Conservation (phyloP, 1,140 invertebrate genomes). For the Medauroidea extradentata region DNA sequence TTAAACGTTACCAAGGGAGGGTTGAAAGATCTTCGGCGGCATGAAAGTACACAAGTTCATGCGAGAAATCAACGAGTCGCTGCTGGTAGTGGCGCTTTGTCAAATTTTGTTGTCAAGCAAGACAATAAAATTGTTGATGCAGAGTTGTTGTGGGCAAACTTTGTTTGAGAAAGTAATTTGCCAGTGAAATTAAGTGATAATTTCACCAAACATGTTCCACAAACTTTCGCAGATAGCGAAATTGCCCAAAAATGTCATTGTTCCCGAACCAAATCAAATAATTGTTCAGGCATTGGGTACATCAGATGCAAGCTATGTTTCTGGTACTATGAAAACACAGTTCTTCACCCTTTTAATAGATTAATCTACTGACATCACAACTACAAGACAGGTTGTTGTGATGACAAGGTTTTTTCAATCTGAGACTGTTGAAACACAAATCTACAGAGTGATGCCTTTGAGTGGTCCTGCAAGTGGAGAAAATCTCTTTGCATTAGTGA, state of each 20-base stretch:
- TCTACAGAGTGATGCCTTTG: neutral
- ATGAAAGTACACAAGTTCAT: neutral
- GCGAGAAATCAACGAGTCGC: neutral
- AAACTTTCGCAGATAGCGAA: neutral
- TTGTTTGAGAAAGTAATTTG: neutral
- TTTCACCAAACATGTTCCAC: neutral
- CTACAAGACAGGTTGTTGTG: neutral
- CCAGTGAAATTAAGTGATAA: constrained; percentile 1
- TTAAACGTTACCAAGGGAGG: neutral
- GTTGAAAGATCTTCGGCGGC: neutral
- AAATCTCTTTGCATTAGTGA: constrained; percentile 3
- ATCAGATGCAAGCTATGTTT: neutral
- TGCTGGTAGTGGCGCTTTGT: neutral
- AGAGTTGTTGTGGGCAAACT: neutral
- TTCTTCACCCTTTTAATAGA: neutral
- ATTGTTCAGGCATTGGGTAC: neutral
- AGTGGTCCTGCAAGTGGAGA: neutral
- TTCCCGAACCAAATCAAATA: neutral
- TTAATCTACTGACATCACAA: neutral
- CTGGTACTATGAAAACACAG: neutral
- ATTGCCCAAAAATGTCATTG: neutral
- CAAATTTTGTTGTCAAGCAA: neutral
- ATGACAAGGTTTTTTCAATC: neutral
- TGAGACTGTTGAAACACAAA: neutral
- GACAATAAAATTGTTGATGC: neutral